A percentile compares a stretch with the other conserved stretches of the same genome.
These are phyloP conservation scores for Crotophaga sulcirostris DNA, from an alignment of 2,113 vertebrate genomes.

Conservation along the genomic window DNA sequence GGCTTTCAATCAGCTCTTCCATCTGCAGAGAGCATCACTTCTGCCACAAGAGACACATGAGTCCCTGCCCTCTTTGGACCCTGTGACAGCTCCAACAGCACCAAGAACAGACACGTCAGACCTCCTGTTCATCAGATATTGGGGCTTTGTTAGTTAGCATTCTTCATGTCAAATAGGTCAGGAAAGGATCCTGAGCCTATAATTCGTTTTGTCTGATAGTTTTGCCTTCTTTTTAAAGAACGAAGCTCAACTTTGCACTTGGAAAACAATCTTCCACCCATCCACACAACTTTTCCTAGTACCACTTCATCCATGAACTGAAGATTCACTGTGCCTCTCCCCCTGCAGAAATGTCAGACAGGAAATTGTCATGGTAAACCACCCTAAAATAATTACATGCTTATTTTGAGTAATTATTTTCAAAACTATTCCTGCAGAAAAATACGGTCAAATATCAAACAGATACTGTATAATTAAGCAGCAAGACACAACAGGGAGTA, in stretches of 20 bases:
- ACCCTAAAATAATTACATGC: slow-evolving; percentile 45
- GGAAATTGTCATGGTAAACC: background rate
- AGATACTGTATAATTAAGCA: slow-evolving; percentile 67
- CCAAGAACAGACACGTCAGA: background rate
- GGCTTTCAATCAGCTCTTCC: background rate
- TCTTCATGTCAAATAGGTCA: background rate
- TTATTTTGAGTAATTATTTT: slow-evolving; percentile 43
- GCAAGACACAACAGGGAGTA: slow-evolving; percentile 50
- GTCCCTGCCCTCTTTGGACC: background rate
- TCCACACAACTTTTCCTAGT: background rate
- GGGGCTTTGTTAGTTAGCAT: background rate
- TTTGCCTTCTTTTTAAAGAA: background rate
- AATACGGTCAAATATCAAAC: slow-evolving; percentile 56
- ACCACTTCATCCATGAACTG: background rate
- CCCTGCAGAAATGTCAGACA: background rate
- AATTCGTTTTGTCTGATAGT: rapidly evolving
- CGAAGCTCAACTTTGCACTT: background rate
- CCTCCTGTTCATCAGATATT: background rate
- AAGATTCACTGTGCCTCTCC: background rate
- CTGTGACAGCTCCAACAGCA: background rate
- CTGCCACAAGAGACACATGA: background rate
- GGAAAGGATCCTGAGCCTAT: background rate
- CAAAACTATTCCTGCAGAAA: slow-evolving; percentile 44
- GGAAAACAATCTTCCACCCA: background rate
- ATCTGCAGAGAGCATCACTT: background rate